Evolutionary conservation across 2,113 vertebrate genomes (phyloP).

Genomic region (Chunga burmeisteri): DNA sequence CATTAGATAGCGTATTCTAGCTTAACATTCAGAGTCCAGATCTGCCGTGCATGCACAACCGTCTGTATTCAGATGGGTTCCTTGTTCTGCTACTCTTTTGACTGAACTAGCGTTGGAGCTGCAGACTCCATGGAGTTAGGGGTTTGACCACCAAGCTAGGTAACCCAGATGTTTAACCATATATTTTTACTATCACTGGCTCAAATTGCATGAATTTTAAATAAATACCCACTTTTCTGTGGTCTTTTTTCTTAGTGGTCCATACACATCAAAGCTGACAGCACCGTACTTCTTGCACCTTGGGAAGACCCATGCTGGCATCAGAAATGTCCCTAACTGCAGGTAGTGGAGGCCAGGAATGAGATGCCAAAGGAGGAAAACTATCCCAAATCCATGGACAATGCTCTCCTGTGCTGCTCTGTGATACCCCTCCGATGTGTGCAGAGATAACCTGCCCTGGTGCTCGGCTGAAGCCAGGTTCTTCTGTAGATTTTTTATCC

Average conservation of each 20-base stretch:
- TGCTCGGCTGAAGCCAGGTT: background rate
- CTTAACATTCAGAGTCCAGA: background rate
- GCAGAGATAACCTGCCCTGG: rapidly evolving
- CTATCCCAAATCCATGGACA: background rate
- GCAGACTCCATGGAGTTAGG: background rate
- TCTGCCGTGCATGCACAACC: background rate
- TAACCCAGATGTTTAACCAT: background rate
- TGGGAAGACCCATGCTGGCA: background rate
- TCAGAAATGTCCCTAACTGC: background rate
- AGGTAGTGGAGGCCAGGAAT: background rate
- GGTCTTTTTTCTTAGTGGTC: background rate
- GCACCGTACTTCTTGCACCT: background rate
- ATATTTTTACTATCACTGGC: background rate
- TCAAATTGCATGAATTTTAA: background rate
- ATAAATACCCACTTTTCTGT: background rate
- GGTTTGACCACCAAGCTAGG: background rate
- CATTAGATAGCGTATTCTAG: background rate
- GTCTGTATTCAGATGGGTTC: background rate
- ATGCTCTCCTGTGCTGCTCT: background rate
- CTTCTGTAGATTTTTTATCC: background rate
- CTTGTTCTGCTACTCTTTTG: background rate
- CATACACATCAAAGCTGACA: background rate
- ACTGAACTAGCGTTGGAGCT: background rate
- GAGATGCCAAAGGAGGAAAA: background rate
- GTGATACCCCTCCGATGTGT: rapidly evolving